Evolutionary conservation across 2,888 invertebrate genomes (phyloP), one percentile per base, ranked within the genome.

Genomic region (Argyresthia goedartella): DNA sequence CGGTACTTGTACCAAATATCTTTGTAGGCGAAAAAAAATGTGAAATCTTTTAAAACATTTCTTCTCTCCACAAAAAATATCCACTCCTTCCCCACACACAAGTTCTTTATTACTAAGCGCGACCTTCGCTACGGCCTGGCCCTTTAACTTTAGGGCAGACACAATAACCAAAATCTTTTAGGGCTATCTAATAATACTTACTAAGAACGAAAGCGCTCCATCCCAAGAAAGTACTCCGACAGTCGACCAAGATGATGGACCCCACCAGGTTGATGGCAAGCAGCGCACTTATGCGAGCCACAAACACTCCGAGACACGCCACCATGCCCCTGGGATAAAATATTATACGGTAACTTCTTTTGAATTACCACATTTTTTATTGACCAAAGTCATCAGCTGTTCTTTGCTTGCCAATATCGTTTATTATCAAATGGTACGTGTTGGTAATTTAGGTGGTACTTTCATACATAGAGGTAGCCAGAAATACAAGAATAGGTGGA

Each of bases 221-320:
- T 4, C 55, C 45, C 49, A 67, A 69, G 57, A 76, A 67, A 51
- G 68, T 69, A 9, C 52, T 33, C 1, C 53, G 43, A 52, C 76
- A 74, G 52, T 71, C 60, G 0, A 65, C 52, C 61, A 65, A 61
- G 50, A 84, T 76, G 52, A 70, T 67, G 0, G 64, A 63, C 47
- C 81, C 76, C 46, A 81, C 66, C 16, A 76, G 59, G 60, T 79
- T 81, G 60, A 80, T 81, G 50, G 81, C 82, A 0, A 74, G 65
- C 62, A 84, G 81, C 7, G 81, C 80, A 55, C 82, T 82, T 49
- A 81, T 65, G 0, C 82, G 60, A 0, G 81, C 82, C 58, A 82
- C 81, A 79, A 81, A 79, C 81, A 84, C 80, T 14, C 82, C 81
- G 6, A 84, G 57, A 48, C 82, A 82, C 0, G 81, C 81, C 50